Evolutionary conservation across 2,797 vertebrate genomes (phyloP).

Genomic region (Myotis findleyi): DNA sequence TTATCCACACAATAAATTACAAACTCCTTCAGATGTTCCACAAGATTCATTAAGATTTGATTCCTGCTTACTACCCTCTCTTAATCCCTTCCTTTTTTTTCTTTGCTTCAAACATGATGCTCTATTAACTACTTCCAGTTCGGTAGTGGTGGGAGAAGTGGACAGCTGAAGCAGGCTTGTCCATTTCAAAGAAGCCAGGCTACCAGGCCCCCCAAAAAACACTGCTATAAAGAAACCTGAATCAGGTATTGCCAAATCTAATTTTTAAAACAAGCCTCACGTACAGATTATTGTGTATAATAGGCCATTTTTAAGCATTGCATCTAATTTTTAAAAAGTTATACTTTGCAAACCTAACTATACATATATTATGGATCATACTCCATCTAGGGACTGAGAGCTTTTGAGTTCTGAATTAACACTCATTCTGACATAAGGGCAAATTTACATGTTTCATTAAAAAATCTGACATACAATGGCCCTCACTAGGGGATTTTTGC

Average conservation of each 20-base stretch:
- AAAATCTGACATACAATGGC: neutral
- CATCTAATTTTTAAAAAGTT: neutral
- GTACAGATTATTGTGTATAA: neutral
- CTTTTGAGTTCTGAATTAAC: slow-evolving; percentile 40
- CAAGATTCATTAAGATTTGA: neutral
- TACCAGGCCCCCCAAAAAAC: neutral
- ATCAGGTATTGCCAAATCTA: neutral
- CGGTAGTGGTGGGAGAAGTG: neutral
- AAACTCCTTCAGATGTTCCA: neutral
- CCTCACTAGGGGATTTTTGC: neutral
- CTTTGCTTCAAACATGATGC: neutral
- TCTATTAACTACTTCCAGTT: neutral
- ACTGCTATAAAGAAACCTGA: neutral
- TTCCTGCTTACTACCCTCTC: neutral
- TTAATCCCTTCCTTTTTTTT: neutral
- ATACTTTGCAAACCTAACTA: neutral
- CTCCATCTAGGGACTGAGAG: neutral
- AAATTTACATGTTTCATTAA: slow-evolving; percentile 33
- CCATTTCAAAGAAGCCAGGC: neutral
- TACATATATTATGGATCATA: neutral
- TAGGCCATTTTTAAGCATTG: neutral
- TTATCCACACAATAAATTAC: neutral
- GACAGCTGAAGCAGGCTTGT: neutral
- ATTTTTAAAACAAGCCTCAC: neutral
- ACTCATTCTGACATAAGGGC: neutral